phyloP scores from a whole-genome alignment of 2,113 vertebrate genomes.

The Myodes glareolus region DNA sequence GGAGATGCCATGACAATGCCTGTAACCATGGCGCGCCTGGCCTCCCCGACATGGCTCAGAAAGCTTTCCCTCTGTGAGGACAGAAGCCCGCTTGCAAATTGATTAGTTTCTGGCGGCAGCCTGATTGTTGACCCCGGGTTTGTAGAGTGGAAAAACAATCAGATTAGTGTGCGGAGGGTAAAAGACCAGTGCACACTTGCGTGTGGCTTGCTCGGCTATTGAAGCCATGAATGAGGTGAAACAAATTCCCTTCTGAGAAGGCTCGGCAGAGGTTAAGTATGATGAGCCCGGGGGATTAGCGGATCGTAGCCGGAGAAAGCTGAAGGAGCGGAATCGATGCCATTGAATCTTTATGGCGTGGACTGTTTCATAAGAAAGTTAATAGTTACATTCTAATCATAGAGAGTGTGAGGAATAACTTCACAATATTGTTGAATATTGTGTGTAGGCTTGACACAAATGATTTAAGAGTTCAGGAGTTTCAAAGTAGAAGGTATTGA shows the following conservation, averaged over 20 bases:
- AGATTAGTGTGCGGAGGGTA: slow-evolving; percentile 90
- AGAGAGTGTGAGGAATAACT: slow-evolving; percentile 60
- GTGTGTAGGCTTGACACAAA: slow-evolving; percentile 1
- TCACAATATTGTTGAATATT: slow-evolving; percentile 73
- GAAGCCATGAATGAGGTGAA: slow-evolving; percentile 87
- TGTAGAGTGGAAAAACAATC: slow-evolving; percentile 91
- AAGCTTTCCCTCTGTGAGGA: slow-evolving; percentile 90
- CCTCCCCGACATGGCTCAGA: slow-evolving; percentile 88
- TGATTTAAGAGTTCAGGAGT: neutral
- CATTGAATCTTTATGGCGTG: slow-evolving; percentile 81
- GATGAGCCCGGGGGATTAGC: slow-evolving; percentile 85
- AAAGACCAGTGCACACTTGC: slow-evolving; percentile 84
- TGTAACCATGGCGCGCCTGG: slow-evolving; percentile 87
- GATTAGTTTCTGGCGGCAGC: slow-evolving; percentile 91
- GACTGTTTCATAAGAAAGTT: slow-evolving; percentile 67
- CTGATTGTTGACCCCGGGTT: slow-evolving; percentile 91
- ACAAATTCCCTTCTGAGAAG: slow-evolving; percentile 87
- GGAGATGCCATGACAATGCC: slow-evolving; percentile 87
- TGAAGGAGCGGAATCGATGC: slow-evolving; percentile 68
- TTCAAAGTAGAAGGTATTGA: neutral
- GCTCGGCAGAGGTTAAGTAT: slow-evolving; percentile 90
- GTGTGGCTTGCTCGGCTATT: slow-evolving; percentile 87
- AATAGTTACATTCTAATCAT: slow-evolving; percentile 68
- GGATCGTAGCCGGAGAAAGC: slow-evolving; percentile 81
- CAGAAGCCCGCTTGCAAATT: slow-evolving; percentile 90